phyloP scores from a whole-genome alignment of 2,888 invertebrate species.

The Xanthia togata region DNA sequence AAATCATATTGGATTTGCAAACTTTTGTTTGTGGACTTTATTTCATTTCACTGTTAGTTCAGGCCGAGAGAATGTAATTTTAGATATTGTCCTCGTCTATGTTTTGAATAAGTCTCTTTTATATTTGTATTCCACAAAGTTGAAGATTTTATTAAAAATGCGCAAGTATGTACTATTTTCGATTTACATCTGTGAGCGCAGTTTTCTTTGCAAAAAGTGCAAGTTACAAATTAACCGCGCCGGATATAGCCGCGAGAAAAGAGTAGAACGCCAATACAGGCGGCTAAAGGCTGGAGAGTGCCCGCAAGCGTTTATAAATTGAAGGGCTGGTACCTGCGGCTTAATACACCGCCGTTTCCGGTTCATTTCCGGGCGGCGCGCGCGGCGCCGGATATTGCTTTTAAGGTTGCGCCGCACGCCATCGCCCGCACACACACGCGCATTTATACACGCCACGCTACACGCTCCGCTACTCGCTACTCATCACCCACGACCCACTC shows the following conservation, averaged over 20 bases:
- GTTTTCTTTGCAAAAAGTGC: conserved; percentile 66
- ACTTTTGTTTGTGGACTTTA: conserved; percentile 91
- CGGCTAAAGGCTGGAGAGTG: conserved; percentile 79
- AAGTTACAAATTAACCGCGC: conserved; percentile 85
- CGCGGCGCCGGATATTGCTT: conserved; percentile 91
- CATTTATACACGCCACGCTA: conserved; percentile 68
- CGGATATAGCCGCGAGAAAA: conserved; percentile 82
- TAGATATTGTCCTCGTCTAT: conserved; percentile 83
- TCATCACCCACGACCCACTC: conserved; percentile 49
- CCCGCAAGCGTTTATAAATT: conserved; percentile 90
- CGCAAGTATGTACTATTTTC: conserved; percentile 34
- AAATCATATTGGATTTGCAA: conserved; percentile 91
- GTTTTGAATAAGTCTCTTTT: conserved; percentile 78
- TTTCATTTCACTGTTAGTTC: conserved; percentile 90
- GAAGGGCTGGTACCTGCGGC: conserved; percentile 90
- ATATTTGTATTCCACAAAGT: conserved; percentile 65
- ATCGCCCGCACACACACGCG: conserved; percentile 74
- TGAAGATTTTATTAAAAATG: conserved; percentile 69
- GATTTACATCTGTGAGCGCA: conserved; percentile 6
- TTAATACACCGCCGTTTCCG: conserved; percentile 91
- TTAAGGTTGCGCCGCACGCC: conserved; percentile 90
- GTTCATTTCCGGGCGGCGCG: conserved; percentile 91
- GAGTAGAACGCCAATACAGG: conserved; percentile 74
- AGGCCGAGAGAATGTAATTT: conserved; percentile 88
- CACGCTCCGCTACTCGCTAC: conserved; percentile 65